Conservation (phyloP, 2,113 vertebrate genomes). For the Puntigrus tetrazona region DNA sequence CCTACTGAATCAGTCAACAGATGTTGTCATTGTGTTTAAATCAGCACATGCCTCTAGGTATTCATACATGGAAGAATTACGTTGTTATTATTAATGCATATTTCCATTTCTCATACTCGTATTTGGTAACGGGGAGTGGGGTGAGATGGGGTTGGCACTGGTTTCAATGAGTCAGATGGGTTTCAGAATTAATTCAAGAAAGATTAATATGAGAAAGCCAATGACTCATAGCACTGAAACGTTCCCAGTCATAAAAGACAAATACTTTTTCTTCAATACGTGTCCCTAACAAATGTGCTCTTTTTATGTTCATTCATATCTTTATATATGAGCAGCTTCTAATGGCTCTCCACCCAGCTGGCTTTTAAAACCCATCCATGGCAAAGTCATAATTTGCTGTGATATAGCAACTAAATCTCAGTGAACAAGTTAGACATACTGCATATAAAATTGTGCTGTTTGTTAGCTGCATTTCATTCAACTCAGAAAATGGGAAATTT, state of each 20-base stretch:
- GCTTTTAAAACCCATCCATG: slow-evolving; percentile 5
- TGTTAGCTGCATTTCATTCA: not conserved
- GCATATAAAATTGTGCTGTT: not conserved
- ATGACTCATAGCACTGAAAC: slow-evolving; percentile 14
- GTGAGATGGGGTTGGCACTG: not conserved
- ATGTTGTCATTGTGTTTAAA: slow-evolving; percentile 26
- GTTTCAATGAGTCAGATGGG: not conserved
- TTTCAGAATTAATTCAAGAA: slow-evolving; percentile 18
- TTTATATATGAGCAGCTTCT: not conserved
- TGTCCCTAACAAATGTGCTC: slow-evolving; percentile 2
- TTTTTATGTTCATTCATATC: slow-evolving; percentile 27
- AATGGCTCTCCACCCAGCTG: not conserved
- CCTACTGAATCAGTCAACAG: slow-evolving; percentile 1
- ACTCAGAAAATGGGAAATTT: not conserved
- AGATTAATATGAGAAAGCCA: slow-evolving; percentile 26
- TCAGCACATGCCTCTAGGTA: slow-evolving; percentile 9
- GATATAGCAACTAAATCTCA: not conserved
- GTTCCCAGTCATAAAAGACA: slow-evolving; percentile 6
- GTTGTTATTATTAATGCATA: slow-evolving; percentile 20
- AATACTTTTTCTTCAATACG: not conserved
- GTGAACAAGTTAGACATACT: not conserved
- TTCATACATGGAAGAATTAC: slow-evolving; percentile 8
- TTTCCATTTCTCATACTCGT: slow-evolving; percentile 11
- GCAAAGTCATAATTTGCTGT: not conserved
- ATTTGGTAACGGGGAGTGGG: not conserved